Base-by-base conservation (phyloP, 2,797 vertebrate genomes). In the Xenops minutus region DNA sequence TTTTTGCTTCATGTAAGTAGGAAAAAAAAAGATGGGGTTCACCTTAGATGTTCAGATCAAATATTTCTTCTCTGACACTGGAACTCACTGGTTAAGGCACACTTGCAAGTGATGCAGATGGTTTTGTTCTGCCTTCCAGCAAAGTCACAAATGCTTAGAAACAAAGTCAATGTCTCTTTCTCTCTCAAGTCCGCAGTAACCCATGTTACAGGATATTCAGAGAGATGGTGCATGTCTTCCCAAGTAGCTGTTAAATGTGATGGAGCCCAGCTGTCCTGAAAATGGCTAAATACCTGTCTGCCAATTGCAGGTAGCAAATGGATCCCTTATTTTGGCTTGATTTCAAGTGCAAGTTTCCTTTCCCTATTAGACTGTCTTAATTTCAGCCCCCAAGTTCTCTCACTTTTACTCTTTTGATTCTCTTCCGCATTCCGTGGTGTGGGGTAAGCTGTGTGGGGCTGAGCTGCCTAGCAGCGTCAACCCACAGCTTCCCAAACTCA, bases 171-270 rank as follows among this genome's bases (percentile, higher is more conserved):
- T 36, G 24, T 24, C 29, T 39, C 6, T n/a, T 23, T n/a, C n/a
- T 56, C 21, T 66, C 46, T 51, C 26, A 69, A 43, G 37, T 66
- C 32, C 37, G 34, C 6, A 34, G 14, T 23, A 74, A 41, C 4
- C 34, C 8, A 8, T 46, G 15, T 7, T 23, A n/a, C 19, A 32
- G 55, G 68, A 48, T 68, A 43, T 21, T 62, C n/a, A 29, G 52
- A 37, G 12, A 19, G 18, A 51, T 3, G 11, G 4, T 2, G 1
- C n/a, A 7, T 27, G 9, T 61, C 64, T 63, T 80, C 21, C 20
- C 19, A 59, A 41, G 55, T 14, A 59, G 10, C 17, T 9, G 4
- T 37, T 51, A 55, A 0, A 0, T 1, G 0, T 21, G n/a, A 49
- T 30, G 26, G 7, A 63, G 14, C 26, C 9, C 37, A 56, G 18